These are phyloP conservation scores for Typhlichthys subterraneus DNA, from an alignment of 2,797 vertebrate species.

Conservation along the genomic window DNA sequence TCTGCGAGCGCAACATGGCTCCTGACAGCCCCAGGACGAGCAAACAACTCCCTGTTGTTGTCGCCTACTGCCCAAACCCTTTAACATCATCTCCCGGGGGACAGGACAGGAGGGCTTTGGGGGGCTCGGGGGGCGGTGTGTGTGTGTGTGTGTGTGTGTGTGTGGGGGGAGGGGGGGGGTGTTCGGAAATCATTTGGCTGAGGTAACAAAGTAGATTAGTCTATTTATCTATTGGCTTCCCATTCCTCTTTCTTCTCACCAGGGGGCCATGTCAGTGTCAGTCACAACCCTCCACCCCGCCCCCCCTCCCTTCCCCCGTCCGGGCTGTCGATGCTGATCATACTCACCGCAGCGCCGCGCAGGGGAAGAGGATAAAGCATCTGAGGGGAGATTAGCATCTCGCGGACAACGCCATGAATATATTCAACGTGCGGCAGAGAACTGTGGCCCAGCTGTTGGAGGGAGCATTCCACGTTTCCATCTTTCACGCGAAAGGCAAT, in stretches of 20 bases:
- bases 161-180: slow-evolving; percentile 22
- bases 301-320: slow-evolving; percentile 46
- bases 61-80: slow-evolving; percentile 66
- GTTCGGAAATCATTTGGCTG: slow-evolving; percentile 61
- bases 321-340: slow-evolving; percentile 61
- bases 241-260: slow-evolving; percentile 61
- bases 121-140: background rate
- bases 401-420: slow-evolving; percentile 67
- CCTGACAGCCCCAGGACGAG: slow-evolving; percentile 48
- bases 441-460: slow-evolving; percentile 74
- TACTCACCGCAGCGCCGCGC: slow-evolving; percentile 50
- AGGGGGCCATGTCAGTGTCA: slow-evolving; percentile 60
- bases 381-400: slow-evolving; percentile 59
- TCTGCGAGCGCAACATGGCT: background rate
- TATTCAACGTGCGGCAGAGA: slow-evolving; percentile 61
- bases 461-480: slow-evolving; percentile 71
- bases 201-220: slow-evolving; percentile 68
- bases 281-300: slow-evolving; percentile 44
- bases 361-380: slow-evolving; percentile 51
- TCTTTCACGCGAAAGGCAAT: slow-evolving; percentile 67
- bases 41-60: slow-evolving; percentile 50
- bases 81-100: slow-evolving; percentile 59
- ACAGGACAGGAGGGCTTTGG: slow-evolving; percentile 31
- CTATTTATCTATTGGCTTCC: slow-evolving; percentile 64
- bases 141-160: background rate